Base-by-base conservation (phyloP, 2,888 invertebrate genomes). In the Drosophila vallismaia region DNA sequence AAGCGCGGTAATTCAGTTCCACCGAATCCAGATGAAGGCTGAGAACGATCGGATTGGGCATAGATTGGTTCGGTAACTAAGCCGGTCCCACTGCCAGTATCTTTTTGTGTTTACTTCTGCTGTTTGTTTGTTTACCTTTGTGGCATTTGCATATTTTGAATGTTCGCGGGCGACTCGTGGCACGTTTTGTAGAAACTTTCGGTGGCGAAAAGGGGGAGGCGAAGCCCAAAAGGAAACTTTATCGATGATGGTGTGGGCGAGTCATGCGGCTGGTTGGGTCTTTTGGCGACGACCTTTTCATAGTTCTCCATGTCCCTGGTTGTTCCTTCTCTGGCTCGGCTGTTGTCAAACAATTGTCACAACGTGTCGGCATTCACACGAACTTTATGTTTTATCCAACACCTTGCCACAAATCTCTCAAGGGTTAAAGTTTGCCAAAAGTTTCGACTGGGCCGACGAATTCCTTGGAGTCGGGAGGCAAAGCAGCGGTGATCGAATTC, bases 341-440 rank as follows among this genome's bases (percentile, higher is more conserved):
- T 79, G 86, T 75, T 82, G 86, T 85, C 87, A 85, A 83, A 77
- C 86, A 87, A 82, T 87, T 87, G 86, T 86, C 88, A 78, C 84
- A 88, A 72, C 86, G 84, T 89, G 88, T 88, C 83, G 88, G 89
- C 79, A 88, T 88, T 88, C 89, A 88, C 88, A 88, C 88, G 88
- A 89, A 89, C 84, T 89, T 83, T 88, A 81, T 89, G 88, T 88
- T 87, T 79, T 77, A 76, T 73, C 79, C 87, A 87, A 86, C 88
- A 89, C 88, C 88, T 89, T 56, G 9, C 8, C 38, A 52, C 68
- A 72, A 67, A 64, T 74, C 58, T 70, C 38, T 7, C 50, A 70
- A 60, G 70, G 70, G 70, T 70, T 70, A 70, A 70, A 71, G 70
- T 71, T 70, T 71, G 71, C 28, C 51, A 29, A 51, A 19, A 24